Evolutionary conservation across 1,140 invertebrate species (phyloP), one percentile per base, ranked within the genome.

Genomic region (Chironomus tepperi): DNA sequence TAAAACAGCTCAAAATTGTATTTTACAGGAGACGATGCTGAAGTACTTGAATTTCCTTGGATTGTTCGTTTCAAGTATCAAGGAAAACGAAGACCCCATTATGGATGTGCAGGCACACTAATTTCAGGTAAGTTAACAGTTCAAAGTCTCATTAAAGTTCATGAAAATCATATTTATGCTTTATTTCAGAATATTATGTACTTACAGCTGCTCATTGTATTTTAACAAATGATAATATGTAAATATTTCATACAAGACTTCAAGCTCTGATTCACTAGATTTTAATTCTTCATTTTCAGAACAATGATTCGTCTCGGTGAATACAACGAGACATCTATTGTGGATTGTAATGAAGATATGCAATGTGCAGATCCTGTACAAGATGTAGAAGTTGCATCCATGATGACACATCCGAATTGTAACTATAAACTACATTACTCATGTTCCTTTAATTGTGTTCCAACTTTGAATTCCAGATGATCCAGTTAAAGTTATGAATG

Each of bases 361-460:
- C 78, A 16, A 7, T 85, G 84, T 57, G 83, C 83, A 1, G 83
- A 83, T 16, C 81, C 80, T 3, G 77, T 79, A 0, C 81, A 84
- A 76, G 83, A 85, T 70, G n/a, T 57, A 5, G 47, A 57, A n/a
- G 3, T 57, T 1, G n/a, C n/a, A n/a, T 5, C 12, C 12, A n/a
- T 15, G 5, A 15, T 15, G 5, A 12, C 47, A 10, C 12, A 57
- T 15, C 47, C 47, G 24, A 34, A 34, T 34, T 1, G 5, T 34
- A 34, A 2, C 5, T 34, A 34, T 34, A 2, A 34, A 2, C 5
- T 34, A 34, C 24, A 34, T 34, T n/a, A n/a, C n/a, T n/a, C n/a
- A 34, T 34, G 24, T 34, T 34, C 5, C 5, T 34, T 34, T 34
- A n/a, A n/a, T n/a, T n/a, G n/a, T n/a, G n/a, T 34, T 34, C 5